Evolutionary conservation across 2,113 vertebrate species (phyloP).

Genomic region (Tachuris rubrigastra): DNA sequence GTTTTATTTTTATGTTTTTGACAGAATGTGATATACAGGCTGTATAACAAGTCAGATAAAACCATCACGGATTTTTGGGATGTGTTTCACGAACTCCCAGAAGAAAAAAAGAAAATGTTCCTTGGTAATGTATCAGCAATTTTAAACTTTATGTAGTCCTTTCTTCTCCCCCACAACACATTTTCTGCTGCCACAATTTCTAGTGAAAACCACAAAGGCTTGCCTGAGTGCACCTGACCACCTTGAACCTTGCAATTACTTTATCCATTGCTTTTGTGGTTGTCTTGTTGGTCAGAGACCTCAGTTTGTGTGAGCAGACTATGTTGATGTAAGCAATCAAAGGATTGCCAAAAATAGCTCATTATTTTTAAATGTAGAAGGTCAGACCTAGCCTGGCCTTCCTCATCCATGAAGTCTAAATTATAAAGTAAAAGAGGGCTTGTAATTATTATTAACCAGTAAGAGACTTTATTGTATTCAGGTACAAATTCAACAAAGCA

Average conservation of each 20-base stretch:
- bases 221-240: not conserved
- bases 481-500: not conserved
- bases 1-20: slow-evolving; percentile 20
- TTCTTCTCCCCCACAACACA: not conserved
- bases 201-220: not conserved
- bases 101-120: slow-evolving; percentile 70
- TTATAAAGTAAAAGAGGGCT: not conserved
- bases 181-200: not conserved
- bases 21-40: not conserved
- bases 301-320: not conserved
- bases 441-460: not conserved
- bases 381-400: not conserved
- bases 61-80: slow-evolving; percentile 72
- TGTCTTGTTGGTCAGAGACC: not conserved
- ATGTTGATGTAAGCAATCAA: not conserved
- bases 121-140: slow-evolving; percentile 53
- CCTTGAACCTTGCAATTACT: not conserved
- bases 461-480: not conserved
- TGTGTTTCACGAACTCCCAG: slow-evolving; percentile 63
- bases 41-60: not conserved
- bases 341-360: not conserved
- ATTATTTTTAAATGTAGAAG: not conserved
- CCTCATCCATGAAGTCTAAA: not conserved
- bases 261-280: not conserved
- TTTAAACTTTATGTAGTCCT: not conserved